These are phyloP conservation scores for Saccopteryx bilineata DNA, from an alignment of 2,113 vertebrate genomes.

Conservation along the genomic window DNA sequence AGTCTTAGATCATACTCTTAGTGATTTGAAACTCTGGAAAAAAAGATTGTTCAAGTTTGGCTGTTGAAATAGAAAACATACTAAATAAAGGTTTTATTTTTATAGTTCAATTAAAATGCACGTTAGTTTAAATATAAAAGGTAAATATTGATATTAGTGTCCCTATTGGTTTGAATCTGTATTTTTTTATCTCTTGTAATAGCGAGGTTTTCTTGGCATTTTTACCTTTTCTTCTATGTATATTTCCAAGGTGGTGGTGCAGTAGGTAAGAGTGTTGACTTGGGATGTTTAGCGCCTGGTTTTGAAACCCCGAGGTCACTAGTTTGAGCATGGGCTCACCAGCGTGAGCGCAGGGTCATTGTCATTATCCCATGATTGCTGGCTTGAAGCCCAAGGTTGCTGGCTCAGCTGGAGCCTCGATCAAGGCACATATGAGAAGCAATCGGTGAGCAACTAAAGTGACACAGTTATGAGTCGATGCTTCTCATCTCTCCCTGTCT, in stretches of 20 bases:
- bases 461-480: too few species aligned
- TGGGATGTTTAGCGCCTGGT: too few species aligned
- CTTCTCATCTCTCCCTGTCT: too few species aligned
- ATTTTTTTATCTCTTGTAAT: not conserved
- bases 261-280: too few species aligned
- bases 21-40: not conserved
- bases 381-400: too few species aligned
- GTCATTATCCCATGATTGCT: too few species aligned
- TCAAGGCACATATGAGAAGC: too few species aligned
- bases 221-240: not conserved
- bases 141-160: not conserved
- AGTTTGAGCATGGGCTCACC: too few species aligned
- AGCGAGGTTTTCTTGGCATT: not conserved
- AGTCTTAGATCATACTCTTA: not conserved
- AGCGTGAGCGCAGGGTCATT: too few species aligned
- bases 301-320: too few species aligned
- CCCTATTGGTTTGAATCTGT: not conserved
- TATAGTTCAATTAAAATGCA: constrained; percentile 21
- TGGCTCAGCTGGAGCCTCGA: too few species aligned
- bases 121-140: not conserved
- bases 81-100: not conserved
- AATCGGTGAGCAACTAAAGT: too few species aligned
- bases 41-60: constrained; percentile 34
- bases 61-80: not conserved
- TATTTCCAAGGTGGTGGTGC: not conserved